Evolutionary conservation across 2,113 vertebrate genomes (phyloP).

Genomic region (Pleuronectes platessa): DNA sequence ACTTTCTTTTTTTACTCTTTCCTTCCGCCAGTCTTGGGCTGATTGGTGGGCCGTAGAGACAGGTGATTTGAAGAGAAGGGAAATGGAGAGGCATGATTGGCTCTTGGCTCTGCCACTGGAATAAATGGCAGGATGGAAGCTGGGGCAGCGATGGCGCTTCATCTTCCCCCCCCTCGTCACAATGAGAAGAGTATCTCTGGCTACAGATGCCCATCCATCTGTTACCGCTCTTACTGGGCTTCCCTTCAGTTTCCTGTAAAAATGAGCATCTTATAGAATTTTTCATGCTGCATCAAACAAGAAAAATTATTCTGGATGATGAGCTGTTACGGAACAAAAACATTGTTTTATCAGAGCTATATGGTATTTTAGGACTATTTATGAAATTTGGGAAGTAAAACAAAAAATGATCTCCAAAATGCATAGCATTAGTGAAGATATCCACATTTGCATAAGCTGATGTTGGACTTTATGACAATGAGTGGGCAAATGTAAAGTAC

Average conservation of each 20-base stretch:
- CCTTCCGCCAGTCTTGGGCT: slow-evolving; percentile 13
- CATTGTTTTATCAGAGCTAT: background rate
- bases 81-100: slow-evolving; percentile 39
- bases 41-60: slow-evolving; percentile 9
- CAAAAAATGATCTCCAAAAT: background rate
- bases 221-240: slow-evolving; percentile 45
- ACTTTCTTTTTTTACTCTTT: slow-evolving; percentile 15
- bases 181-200: slow-evolving; percentile 43
- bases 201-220: slow-evolving; percentile 70
- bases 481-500: background rate
- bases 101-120: slow-evolving; percentile 56
- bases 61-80: slow-evolving; percentile 25
- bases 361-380: too few species aligned
- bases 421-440: background rate
- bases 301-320: background rate
- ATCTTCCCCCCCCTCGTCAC: slow-evolving; percentile 5
- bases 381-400: too few species aligned
- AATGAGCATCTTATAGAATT: slow-evolving; percentile 16
- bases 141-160: slow-evolving; percentile 36
- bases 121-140: slow-evolving; percentile 57
- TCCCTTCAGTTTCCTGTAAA: slow-evolving; percentile 51
- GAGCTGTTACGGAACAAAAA: background rate
- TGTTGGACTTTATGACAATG: background rate
- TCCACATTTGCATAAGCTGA: background rate
- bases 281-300: background rate